phyloP scores from a whole-genome alignment of 1,140 invertebrate genomes.

The Atta cephalotes region DNA sequence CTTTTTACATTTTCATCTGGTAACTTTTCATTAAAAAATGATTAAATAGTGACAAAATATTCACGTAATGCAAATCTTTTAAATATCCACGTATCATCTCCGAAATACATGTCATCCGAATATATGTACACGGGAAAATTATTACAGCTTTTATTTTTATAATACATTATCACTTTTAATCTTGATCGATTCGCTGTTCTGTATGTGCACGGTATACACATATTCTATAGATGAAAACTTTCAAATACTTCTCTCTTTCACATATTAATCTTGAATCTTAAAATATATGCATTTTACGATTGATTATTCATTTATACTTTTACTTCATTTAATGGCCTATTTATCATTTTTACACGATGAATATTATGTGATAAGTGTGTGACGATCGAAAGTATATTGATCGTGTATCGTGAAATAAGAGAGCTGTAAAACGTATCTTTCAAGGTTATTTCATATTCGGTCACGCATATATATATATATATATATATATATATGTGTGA shows the following conservation, averaged over 20 bases:
- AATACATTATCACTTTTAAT: neutral
- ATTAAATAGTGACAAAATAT: neutral
- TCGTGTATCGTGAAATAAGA: conserved; percentile 20
- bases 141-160: neutral
- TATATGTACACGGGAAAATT: neutral
- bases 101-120: neutral
- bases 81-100: neutral
- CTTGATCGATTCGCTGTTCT: neutral
- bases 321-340: neutral
- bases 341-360: conserved; percentile 22
- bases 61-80: neutral
- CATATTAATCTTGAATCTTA: conserved; percentile 5
- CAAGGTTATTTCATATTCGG: conserved; percentile 34
- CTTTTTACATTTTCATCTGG: neutral
- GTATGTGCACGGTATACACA: neutral
- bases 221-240: neutral
- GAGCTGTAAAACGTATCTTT: conserved; percentile 28
- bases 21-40: neutral
- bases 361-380: conserved; percentile 19
- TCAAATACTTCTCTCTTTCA: neutral
- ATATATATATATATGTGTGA: no score
- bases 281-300: neutral
- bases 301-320: neutral
- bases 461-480: no score
- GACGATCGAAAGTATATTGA: neutral